Base-by-base conservation (phyloP, 2,113 vertebrate genomes). In the Eudyptes chrysolophus region DNA sequence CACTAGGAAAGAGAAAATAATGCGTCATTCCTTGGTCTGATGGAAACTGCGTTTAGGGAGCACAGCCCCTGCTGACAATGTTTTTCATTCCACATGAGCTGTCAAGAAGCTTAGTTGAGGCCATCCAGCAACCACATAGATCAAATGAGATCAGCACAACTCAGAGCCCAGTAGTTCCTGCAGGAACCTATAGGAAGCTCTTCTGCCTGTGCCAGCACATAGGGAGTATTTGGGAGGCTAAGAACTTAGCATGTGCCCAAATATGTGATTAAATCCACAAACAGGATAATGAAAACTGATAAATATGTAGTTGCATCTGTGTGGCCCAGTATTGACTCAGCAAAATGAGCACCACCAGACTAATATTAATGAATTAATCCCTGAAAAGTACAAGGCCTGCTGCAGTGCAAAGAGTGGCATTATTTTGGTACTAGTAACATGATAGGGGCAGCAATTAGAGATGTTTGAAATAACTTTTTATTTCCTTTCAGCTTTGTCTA, bases 261-360 rank as follows among this genome's bases (percentile, higher is more conserved):
- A 97, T 98, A 94, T 72, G 61, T 89, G 90, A 96, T 95, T 96
- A 98, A 96, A 97, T 96, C 93, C 91, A 86, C 80, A 97, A 96
- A 97, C 70, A 92, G 57, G 76, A 95, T 97, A 97, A 98, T 96
- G 96, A 97, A 98, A 98, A 97, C 92, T 87, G 92, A 97, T 97
- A 98, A 97, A 96, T 91, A 95, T 54, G 77, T 95, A 97, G 97
- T 89, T 97, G 69, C 72, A 84, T 94, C 83, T 97, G 71, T 95
- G 93, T 98, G 97, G 95, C 72, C 89, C 64, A 84, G 38, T 68
- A 95, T 30, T 97, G 96, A 97, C 89, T 97, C 87, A 92, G 94
- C 94, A 93, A 97, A 92, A 97, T 96, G 90, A 97, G 85, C 72
- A 92, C 96, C 71, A 84, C 61, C 94, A 96, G 74, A 78, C 72